Evolutionary conservation across 2,797 vertebrate genomes (phyloP).

Genomic region (Enteromius mattozi): DNA sequence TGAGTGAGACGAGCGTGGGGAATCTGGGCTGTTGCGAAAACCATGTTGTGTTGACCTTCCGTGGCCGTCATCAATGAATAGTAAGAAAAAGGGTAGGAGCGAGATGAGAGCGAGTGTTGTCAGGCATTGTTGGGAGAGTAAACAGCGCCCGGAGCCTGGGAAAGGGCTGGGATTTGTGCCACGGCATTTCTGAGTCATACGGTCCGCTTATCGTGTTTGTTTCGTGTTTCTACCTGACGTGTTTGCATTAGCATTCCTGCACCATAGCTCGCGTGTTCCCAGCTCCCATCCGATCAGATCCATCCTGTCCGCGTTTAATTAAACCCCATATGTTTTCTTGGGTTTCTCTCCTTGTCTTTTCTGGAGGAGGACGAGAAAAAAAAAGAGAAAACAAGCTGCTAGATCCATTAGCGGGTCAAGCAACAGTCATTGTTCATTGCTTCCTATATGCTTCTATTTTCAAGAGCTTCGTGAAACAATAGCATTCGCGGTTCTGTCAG

Average conservation of each 20-base stretch:
- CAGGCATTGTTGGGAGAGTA: slow-evolving; percentile 64
- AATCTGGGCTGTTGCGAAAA: slow-evolving; percentile 31
- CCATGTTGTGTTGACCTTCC: slow-evolving; percentile 53
- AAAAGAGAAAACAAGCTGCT: slow-evolving; percentile 68
- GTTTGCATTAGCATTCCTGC: slow-evolving; percentile 63
- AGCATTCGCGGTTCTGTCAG: slow-evolving; percentile 62
- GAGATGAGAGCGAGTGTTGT: slow-evolving; percentile 47
- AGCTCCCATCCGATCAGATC: slow-evolving; percentile 50
- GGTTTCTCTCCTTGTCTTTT: slow-evolving; percentile 44
- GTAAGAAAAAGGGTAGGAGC: slow-evolving; percentile 47
- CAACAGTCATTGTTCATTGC: slow-evolving; percentile 84
- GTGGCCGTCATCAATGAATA: slow-evolving; percentile 51
- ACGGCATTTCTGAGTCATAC: slow-evolving; percentile 74
- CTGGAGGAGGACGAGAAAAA: slow-evolving; percentile 28
- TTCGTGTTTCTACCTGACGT: slow-evolving; percentile 59
- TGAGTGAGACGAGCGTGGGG: slow-evolving; percentile 23
- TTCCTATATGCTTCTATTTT: slow-evolving; percentile 79
- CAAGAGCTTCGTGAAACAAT: slow-evolving; percentile 75
- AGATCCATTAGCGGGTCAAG: slow-evolving; percentile 82
- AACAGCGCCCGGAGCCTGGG: slow-evolving; percentile 71
- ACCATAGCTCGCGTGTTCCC: slow-evolving; percentile 44
- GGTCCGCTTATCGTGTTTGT: slow-evolving; percentile 64
- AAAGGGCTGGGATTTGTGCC: slow-evolving; percentile 74
- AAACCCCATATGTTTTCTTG: slow-evolving; percentile 68
- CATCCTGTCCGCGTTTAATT: slow-evolving; percentile 59